Percentiles rank a stretch among this genome's conserved stretches.
Conservation (phyloP, 2,113 vertebrate species). For the Callocephalon fimbriatum region DNA sequence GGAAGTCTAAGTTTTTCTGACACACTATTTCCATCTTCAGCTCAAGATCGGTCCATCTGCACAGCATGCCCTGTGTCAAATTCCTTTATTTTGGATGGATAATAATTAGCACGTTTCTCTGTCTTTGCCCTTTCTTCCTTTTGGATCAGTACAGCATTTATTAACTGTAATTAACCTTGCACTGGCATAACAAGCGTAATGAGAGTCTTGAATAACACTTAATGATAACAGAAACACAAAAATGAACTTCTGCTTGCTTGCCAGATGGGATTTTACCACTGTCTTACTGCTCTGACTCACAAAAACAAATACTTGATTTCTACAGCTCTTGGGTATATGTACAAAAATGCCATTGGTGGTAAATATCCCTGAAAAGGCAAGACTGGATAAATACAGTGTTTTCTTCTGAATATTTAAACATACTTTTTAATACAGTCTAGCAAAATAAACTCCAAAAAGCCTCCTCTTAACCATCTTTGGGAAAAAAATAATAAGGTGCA, state of each 20-base stretch:
- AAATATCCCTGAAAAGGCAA: background rate
- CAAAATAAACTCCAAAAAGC: background rate
- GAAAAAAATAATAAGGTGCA: background rate
- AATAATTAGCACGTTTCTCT: constrained; percentile 52
- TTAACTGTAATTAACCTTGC: constrained; percentile 66
- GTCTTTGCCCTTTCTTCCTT: constrained; percentile 31
- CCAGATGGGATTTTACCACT: constrained; percentile 56
- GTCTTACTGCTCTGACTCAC: constrained; percentile 12
- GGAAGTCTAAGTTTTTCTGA: background rate
- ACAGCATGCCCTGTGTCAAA: background rate
- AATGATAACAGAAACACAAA: constrained; percentile 48
- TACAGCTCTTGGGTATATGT: background rate
- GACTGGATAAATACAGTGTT: background rate
- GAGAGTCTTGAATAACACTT: constrained; percentile 49
- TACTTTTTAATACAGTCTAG: background rate
- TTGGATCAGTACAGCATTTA: constrained; percentile 42
- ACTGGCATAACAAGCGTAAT: constrained; percentile 51
- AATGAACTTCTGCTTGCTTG: constrained; percentile 10
- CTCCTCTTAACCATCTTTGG: background rate
- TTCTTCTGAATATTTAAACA: background rate
- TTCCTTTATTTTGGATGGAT: constrained; percentile 14
- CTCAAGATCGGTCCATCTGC: constrained; percentile 35
- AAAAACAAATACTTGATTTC: constrained; percentile 12
- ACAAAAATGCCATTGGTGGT: background rate
- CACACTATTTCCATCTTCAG: background rate